Percentiles rank a stretch among this genome's conserved stretches.
phyloP scores from a whole-genome alignment of 2,888 invertebrate species.

The Salticus scenicus region DNA sequence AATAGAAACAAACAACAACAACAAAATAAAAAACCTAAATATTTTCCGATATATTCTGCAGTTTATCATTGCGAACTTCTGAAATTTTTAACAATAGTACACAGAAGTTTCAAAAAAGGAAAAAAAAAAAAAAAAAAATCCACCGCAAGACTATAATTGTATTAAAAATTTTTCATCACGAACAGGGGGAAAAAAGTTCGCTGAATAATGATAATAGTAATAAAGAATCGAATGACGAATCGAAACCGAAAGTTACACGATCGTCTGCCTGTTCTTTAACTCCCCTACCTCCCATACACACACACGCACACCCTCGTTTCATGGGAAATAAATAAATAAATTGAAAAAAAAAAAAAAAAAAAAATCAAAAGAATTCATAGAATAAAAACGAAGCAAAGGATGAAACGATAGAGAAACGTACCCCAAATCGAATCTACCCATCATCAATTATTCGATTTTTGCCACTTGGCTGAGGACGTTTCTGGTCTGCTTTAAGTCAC shows the following conservation, averaged over 20 bases:
- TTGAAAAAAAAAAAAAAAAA: slow-evolving; percentile 4
- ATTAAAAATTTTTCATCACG: background rate
- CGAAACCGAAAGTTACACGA: slow-evolving; percentile 9
- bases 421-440: slow-evolving; percentile 65
- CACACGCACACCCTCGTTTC: too few relatives aligned
- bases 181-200: background rate
- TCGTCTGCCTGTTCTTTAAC: background rate
- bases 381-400: slow-evolving; percentile 45
- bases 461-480: slow-evolving; percentile 65
- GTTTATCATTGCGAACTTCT: too few relatives aligned
- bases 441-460: slow-evolving; percentile 70
- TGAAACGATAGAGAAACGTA: slow-evolving; percentile 64
- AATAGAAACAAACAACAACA: too few relatives aligned
- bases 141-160: background rate
- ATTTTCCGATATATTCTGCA: too few relatives aligned
- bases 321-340: slow-evolving; percentile 20
- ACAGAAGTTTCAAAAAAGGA: background rate
- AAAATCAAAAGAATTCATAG: background rate
- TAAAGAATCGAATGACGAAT: background rate
- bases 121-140: background rate
- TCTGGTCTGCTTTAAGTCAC: slow-evolving; percentile 66
- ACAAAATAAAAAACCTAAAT: too few relatives aligned
- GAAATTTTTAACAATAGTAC: background rate
- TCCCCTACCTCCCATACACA: too few relatives aligned
- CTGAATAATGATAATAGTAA: slow-evolving; percentile 14